phyloP scores from a whole-genome alignment of 2,888 invertebrate genomes.

The Tethea ocularis region DNA sequence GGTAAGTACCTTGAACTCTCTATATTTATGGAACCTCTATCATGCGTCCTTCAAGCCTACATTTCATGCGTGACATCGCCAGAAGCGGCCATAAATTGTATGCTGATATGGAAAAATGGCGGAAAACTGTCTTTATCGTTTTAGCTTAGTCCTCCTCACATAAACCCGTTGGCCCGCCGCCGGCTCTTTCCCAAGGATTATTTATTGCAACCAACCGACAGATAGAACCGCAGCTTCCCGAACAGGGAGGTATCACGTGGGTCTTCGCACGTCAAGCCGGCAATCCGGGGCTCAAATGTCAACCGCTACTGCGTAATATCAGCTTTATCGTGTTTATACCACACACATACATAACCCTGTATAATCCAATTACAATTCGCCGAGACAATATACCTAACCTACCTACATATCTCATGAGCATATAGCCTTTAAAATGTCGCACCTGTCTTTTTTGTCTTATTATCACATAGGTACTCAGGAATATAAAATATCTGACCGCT shows the following conservation, averaged over 20 bases:
- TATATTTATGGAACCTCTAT: constrained; percentile 51
- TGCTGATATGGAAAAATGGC: constrained; percentile 32
- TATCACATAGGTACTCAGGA: no score
- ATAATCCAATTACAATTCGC: constrained; percentile 42
- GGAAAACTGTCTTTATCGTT: constrained; percentile 61
- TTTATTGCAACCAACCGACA: constrained; percentile 51
- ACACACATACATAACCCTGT: constrained; percentile 40
- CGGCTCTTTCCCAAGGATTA: constrained; percentile 44
- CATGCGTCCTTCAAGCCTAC: constrained; percentile 58
- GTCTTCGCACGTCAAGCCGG: constrained; percentile 49
- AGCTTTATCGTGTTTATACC: constrained; percentile 58
- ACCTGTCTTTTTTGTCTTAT: no score
- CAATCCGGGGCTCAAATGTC: constrained; percentile 65
- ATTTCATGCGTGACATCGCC: constrained; percentile 65
- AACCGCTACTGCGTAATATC: constrained; percentile 68
- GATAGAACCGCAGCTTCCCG: constrained; percentile 71
- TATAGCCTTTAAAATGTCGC: no score
- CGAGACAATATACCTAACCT: background rate
- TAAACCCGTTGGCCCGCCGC: constrained; percentile 34
- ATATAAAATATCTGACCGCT: no score
- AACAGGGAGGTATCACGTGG: constrained; percentile 61
- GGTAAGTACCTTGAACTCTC: constrained; percentile 44
- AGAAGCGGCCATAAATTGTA: constrained; percentile 62
- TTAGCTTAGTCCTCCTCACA: constrained; percentile 34
- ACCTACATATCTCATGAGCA: no score